Conservation (phyloP, 2,888 invertebrate genomes). For the Macaria liturata region DNA sequence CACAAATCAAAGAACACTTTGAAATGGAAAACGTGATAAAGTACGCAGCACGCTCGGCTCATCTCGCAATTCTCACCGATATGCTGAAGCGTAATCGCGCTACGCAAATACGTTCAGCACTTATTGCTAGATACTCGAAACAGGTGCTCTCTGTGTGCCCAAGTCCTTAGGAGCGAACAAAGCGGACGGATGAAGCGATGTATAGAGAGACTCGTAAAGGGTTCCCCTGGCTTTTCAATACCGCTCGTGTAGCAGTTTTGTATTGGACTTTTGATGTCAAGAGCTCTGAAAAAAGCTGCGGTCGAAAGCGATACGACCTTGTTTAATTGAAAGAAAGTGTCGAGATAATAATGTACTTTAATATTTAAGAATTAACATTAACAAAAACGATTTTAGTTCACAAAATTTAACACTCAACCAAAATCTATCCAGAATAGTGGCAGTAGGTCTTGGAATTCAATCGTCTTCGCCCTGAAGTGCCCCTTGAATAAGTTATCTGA, state of each 20-base stretch:
- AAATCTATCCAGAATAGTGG: neutral
- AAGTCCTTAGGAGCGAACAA: conserved; percentile 66
- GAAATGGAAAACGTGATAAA: conserved; percentile 14
- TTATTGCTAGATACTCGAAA: conserved; percentile 70
- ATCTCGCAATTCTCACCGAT: conserved; percentile 48
- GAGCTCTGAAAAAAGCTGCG: conserved; percentile 19
- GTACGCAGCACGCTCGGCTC: conserved; percentile 31
- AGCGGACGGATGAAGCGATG: conserved; percentile 59
- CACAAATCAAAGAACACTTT: no score
- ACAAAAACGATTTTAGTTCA: no score
- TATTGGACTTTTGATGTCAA: conserved; percentile 31
- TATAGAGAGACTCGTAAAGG: conserved; percentile 47
- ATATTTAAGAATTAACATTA: no score
- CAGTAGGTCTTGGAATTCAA: conserved; percentile 14
- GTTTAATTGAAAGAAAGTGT: conserved; percentile 9
- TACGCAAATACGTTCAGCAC: conserved; percentile 78
- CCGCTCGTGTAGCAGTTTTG: conserved; percentile 33
- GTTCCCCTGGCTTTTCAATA: conserved; percentile 36
- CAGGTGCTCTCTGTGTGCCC: conserved; percentile 69
- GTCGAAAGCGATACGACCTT: conserved; percentile 9
- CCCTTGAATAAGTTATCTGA: conserved; percentile 23
- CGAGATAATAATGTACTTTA: no score
- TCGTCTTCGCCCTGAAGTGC: conserved; percentile 10
- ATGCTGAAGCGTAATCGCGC: conserved; percentile 62
- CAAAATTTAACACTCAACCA: no score